phyloP scores from a whole-genome alignment of 2,797 vertebrate species.

The Amniataba percoides region DNA sequence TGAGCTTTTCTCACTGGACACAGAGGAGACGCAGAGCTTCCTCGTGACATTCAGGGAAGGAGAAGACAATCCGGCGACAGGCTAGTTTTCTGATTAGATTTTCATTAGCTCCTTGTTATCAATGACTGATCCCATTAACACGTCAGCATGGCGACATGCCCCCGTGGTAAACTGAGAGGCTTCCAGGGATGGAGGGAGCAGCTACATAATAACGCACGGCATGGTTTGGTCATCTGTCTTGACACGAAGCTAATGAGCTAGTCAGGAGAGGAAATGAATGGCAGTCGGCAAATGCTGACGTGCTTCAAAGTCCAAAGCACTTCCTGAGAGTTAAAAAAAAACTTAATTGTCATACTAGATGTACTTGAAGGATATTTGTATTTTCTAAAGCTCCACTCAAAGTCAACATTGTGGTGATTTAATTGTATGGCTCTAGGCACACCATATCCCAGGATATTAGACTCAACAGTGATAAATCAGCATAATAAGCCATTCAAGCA shows the following conservation, averaged over 20 bases:
- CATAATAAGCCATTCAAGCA: constrained; percentile 78
- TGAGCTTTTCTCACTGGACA: constrained; percentile 28
- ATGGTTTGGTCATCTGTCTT: constrained; percentile 63
- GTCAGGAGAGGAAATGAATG: constrained; percentile 49
- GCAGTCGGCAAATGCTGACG: constrained; percentile 38
- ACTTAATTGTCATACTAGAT: constrained; percentile 41
- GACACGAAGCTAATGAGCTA: constrained; percentile 68
- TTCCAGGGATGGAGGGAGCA: constrained; percentile 47
- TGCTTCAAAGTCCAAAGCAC: constrained; percentile 31
- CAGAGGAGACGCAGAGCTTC: constrained; percentile 26
- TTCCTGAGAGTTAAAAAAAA: constrained; percentile 44
- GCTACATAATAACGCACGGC: constrained; percentile 45
- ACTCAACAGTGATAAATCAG: constrained; percentile 82
- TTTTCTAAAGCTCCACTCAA: constrained; percentile 61
- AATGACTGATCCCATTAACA: constrained; percentile 80
- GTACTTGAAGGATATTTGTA: constrained; percentile 71
- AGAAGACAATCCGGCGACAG: constrained; percentile 56
- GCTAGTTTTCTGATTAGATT: constrained; percentile 77
- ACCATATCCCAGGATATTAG: constrained; percentile 69
- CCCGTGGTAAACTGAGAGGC: constrained; percentile 62
- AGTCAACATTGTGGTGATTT: constrained; percentile 73
- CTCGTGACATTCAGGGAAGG: constrained; percentile 41
- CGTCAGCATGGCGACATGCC: constrained; percentile 69
- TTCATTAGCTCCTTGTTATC: constrained; percentile 82
- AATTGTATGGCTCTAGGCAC: constrained; percentile 77